Base-by-base conservation (phyloP, 1,140 invertebrate genomes). In the Drosophila eugracilis region DNA sequence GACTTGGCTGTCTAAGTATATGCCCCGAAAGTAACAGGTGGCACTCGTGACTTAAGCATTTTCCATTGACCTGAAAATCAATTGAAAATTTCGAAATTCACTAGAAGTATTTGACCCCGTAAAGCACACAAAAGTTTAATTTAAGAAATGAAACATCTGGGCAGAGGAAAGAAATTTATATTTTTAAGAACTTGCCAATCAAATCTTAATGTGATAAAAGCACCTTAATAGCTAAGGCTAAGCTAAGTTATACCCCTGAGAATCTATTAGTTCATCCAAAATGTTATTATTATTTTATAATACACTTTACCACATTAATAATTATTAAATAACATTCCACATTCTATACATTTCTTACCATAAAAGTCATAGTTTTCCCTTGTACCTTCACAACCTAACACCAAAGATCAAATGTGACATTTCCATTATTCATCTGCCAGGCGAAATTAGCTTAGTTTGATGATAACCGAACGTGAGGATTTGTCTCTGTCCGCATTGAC, bases 401-500 rank as follows among this genome's bases (percentile, higher is more conserved):
- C n/a, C n/a, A 28, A 22, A 6, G 5, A 6, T 24, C 14, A 9
- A 7, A 24, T 5, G n/a, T 7, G 42, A 39, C 67, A 58, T 28
- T 36, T 70, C 9, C 24, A 34, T 39, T 21, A n/a, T 48, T n/a
- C 50, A 39, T 32, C 32, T 53, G 41, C 41, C 48, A 39, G 22
- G 5, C 14, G n/a, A 42, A 50, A 67, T 44, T 72, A 52, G 9
- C 28, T 36, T 37, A 55, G 39, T 32, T 47, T 69, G 37, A 62
- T 36, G 30, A 5, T 42, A 36, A 63, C n/a, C 5, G 7, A 14
- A 22, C 12, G 1, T 57, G 14, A 62, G 45, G 30, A 30, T 26
- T 14, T 39, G 12, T 17, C 45, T 65, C 50, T 66, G 50, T 45
- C 44, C 70, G 58, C 72, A 48, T 39, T 41, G 54, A 76, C 66